Evolutionary conservation across 2,888 invertebrate species (phyloP).

Genomic region (Campopleginae sp.): DNA sequence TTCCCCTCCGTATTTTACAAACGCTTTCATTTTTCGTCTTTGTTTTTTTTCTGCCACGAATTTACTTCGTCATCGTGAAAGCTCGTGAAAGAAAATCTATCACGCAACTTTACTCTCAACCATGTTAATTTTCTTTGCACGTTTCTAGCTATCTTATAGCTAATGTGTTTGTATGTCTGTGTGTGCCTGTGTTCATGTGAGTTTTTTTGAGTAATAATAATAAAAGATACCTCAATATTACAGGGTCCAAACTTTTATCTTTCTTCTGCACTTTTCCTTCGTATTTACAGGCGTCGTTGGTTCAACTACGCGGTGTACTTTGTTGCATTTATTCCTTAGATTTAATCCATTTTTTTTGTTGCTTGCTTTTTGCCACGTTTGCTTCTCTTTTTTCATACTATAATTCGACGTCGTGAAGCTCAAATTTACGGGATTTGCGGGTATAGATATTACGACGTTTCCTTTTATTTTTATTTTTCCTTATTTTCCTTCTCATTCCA

Average conservation of each 20-base stretch:
- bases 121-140: slow-evolving; percentile 82
- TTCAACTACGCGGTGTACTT: slow-evolving; percentile 49
- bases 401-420: slow-evolving; percentile 57
- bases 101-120: slow-evolving; percentile 74
- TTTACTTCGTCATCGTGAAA: slow-evolving; percentile 70
- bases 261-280: slow-evolving; percentile 43
- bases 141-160: slow-evolving; percentile 82
- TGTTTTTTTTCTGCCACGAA: slow-evolving; percentile 75
- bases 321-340: slow-evolving; percentile 33
- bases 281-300: slow-evolving; percentile 61
- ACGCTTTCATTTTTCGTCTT: slow-evolving; percentile 53
- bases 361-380: slow-evolving; percentile 25
- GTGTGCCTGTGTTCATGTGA: slow-evolving; percentile 66
- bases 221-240: slow-evolving; percentile 72
- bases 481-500: slow-evolving; percentile 28
- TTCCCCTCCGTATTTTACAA: slow-evolving; percentile 68
- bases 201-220: slow-evolving; percentile 61
- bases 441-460: slow-evolving; percentile 54
- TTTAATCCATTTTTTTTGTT: slow-evolving; percentile 4
- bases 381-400: slow-evolving; percentile 17
- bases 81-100: slow-evolving; percentile 78
- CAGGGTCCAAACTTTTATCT: slow-evolving; percentile 64
- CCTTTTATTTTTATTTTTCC: background rate
- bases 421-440: slow-evolving; percentile 59
- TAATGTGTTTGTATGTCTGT: slow-evolving; percentile 60